Conservation (phyloP, 2,888 invertebrate genomes). For the Loripinus fragilis region DNA sequence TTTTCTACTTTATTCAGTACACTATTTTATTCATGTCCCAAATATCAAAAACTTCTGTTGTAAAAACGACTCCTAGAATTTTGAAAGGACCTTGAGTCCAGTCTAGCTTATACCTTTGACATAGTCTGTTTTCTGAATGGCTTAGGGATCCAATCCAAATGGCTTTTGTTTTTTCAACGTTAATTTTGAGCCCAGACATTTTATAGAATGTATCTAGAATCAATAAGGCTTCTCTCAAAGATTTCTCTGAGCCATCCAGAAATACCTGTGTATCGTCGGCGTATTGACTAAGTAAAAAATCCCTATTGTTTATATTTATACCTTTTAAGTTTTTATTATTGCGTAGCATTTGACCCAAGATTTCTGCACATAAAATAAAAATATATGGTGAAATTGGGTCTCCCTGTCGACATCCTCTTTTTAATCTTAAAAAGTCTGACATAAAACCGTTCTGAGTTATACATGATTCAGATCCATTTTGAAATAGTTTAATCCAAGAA, state of each 20-base stretch:
- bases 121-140: not conserved
- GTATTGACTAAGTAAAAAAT: not conserved
- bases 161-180: not conserved
- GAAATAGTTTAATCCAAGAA: not conserved
- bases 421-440: not conserved
- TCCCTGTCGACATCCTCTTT: not conserved
- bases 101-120: not conserved
- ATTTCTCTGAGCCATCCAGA: not conserved
- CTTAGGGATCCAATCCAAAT: not conserved
- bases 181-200: not conserved
- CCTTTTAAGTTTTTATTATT: not conserved
- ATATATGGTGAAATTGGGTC: not conserved
- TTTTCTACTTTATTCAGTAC: not conserved
- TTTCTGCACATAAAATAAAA: not conserved
- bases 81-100: not conserved
- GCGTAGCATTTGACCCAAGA: not conserved
- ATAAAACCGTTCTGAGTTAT: slow-evolving; percentile 9
- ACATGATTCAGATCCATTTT: not conserved
- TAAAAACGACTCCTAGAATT: not conserved
- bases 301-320: not conserved
- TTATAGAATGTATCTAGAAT: not conserved
- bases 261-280: not conserved
- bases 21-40: not conserved
- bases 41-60: not conserved
- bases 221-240: not conserved